Evolutionary conservation across 2,888 invertebrate genomes (phyloP).

Genomic region (Smittia sp.): DNA sequence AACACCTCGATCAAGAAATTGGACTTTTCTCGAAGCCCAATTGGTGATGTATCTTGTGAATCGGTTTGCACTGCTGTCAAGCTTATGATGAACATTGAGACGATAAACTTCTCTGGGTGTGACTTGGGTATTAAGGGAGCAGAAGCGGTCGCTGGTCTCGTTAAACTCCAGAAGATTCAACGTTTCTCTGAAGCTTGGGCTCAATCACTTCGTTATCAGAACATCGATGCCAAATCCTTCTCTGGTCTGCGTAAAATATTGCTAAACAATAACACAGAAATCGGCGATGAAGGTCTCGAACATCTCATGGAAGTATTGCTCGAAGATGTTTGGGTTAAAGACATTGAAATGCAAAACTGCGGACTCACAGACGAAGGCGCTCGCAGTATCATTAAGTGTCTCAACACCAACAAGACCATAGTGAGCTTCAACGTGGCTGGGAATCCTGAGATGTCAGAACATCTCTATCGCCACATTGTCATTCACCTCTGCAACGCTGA

Average conservation of each 20-base stretch:
- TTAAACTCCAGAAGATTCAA: slow-evolving; percentile 68
- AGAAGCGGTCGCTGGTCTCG: slow-evolving; percentile 62
- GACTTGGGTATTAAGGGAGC: slow-evolving; percentile 64
- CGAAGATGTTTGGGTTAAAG: slow-evolving; percentile 80
- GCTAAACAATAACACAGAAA: slow-evolving; percentile 65
- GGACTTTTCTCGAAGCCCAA: slow-evolving; percentile 64
- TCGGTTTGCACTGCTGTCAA: slow-evolving; percentile 67
- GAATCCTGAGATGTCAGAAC: slow-evolving; percentile 58
- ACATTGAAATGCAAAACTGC: slow-evolving; percentile 72
- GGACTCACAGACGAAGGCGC: slow-evolving; percentile 65
- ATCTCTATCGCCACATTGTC: slow-evolving; percentile 55
- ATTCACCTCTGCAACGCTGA: slow-evolving; percentile 53
- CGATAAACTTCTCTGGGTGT: slow-evolving; percentile 68
- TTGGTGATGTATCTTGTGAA: slow-evolving; percentile 71
- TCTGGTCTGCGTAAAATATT: slow-evolving; percentile 68
- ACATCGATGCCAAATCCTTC: slow-evolving; percentile 70
- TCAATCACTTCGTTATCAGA: slow-evolving; percentile 72
- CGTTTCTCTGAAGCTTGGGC: slow-evolving; percentile 80
- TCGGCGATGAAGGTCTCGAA: slow-evolving; percentile 64
- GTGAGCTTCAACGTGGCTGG: slow-evolving; percentile 66
- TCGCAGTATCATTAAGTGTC: slow-evolving; percentile 58
- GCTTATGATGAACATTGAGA: slow-evolving; percentile 64
- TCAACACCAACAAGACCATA: slow-evolving; percentile 65
- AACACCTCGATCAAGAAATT: slow-evolving; percentile 66
- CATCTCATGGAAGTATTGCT: slow-evolving; percentile 65